phyloP scores from a whole-genome alignment of 2,888 invertebrate species.

The Synergus gifuensis region DNA sequence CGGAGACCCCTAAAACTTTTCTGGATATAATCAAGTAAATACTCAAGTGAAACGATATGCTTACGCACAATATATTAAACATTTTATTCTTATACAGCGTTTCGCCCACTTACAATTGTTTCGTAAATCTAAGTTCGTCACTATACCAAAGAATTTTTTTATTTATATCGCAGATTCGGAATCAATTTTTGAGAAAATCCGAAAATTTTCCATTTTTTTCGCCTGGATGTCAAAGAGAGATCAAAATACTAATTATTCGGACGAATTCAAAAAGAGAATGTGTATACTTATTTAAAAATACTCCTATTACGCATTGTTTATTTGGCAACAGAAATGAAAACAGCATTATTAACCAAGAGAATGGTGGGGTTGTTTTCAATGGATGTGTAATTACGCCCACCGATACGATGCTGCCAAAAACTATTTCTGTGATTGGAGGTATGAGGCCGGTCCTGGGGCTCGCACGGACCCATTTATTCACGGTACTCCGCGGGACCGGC shows the following conservation, averaged over 20 bases:
- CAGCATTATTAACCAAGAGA: constrained; percentile 22
- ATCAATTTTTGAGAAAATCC: too few species aligned
- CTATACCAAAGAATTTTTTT: too few species aligned
- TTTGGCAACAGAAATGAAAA: constrained; percentile 31
- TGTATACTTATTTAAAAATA: constrained; percentile 2
- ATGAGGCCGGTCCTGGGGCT: constrained; percentile 21
- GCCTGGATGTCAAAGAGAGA: background rate
- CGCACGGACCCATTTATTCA: constrained; percentile 50
- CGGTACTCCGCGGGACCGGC: constrained; percentile 49
- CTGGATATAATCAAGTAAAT: too few species aligned
- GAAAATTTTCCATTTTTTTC: too few species aligned
- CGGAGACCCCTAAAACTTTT: too few species aligned
- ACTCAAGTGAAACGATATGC: too few species aligned
- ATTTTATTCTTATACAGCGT: too few species aligned
- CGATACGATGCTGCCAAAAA: constrained; percentile 49
- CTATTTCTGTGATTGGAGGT: constrained; percentile 54
- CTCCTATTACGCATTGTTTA: constrained; percentile 12
- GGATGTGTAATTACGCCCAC: constrained; percentile 38
- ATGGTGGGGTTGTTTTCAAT: constrained; percentile 29
- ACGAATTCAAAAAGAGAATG: background rate
- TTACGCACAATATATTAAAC: too few species aligned
- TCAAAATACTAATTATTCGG: constrained; percentile 17
- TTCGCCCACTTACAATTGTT: too few species aligned
- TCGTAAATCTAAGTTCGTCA: too few species aligned
- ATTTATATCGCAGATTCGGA: too few species aligned